These are phyloP conservation scores for Herpailurus yagouaroundi DNA, from an alignment of 2,113 vertebrate species.

Conservation along the genomic window DNA sequence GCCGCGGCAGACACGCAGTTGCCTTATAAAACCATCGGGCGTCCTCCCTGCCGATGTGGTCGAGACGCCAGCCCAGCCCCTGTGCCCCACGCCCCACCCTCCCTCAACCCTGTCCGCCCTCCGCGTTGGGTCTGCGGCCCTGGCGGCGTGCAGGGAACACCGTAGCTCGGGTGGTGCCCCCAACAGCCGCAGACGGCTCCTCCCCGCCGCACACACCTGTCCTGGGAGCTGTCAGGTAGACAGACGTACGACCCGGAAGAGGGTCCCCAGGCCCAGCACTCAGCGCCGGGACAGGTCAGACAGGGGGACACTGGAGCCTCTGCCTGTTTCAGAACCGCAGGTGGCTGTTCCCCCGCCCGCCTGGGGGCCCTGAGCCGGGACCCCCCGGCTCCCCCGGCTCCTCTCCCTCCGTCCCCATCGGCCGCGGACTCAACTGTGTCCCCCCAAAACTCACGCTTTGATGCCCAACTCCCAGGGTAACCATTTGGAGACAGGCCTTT, in stretches of 20 bases:
- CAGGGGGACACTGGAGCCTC: accelerated
- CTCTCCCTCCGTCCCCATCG: neutral
- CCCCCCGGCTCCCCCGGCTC: neutral
- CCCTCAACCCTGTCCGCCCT: neutral
- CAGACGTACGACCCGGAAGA: neutral
- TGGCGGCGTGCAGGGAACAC: neutral
- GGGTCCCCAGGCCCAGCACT: neutral
- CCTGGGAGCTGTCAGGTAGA: too few relatives aligned
- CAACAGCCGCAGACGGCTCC: neutral
- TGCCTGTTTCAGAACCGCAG: too few relatives aligned
- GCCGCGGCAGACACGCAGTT: accelerated
- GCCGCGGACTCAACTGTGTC: neutral
- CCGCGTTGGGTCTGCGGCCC: neutral
- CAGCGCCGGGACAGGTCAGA: neutral
- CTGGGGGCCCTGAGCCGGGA: neutral
- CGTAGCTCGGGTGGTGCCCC: neutral
- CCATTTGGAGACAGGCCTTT: neutral
- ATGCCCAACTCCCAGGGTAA: neutral
- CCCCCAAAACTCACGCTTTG: too few relatives aligned
- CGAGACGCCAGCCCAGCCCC: accelerated
- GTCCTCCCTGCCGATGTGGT: too few relatives aligned
- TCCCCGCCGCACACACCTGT: neutral
- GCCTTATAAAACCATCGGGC: too few relatives aligned
- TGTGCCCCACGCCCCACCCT: accelerated
- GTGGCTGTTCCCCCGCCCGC: neutral